Evolutionary conservation across 2,888 invertebrate genomes (phyloP).

Genomic region (Octodonta nipae): DNA sequence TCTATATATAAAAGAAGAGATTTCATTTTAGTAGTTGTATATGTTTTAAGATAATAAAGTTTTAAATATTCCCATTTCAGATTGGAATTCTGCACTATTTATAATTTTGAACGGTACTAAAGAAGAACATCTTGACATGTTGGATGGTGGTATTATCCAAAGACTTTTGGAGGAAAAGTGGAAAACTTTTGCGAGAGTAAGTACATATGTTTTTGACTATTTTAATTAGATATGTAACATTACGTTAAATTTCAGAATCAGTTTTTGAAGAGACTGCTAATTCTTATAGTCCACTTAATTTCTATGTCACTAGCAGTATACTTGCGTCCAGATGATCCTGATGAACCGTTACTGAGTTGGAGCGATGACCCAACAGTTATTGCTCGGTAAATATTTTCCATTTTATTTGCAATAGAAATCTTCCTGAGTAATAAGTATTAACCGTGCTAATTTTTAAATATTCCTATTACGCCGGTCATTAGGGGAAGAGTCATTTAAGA

Average conservation of each 20-base stretch:
- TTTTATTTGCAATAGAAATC: too few relatives aligned
- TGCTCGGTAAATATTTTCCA: conserved; percentile 32
- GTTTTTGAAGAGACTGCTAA: conserved; percentile 79
- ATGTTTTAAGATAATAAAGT: too few relatives aligned
- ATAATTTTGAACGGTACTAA: conserved; percentile 95
- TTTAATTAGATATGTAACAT: too few relatives aligned
- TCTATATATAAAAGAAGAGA: too few relatives aligned
- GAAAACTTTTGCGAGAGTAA: conserved; percentile 93
- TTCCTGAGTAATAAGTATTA: too few relatives aligned
- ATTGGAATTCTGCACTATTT: conserved; percentile 96
- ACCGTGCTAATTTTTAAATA: too few relatives aligned
- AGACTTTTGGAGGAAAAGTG: conserved; percentile 94
- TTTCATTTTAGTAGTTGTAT: too few relatives aligned
- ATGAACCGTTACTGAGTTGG: conserved; percentile 41
- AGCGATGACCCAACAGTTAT: conserved; percentile 41
- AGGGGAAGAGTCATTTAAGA: too few relatives aligned
- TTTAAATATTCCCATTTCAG: conserved; percentile 47
- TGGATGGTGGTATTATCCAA: conserved; percentile 96
- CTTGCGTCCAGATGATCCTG: conserved; percentile 60
- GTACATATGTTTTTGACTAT: conserved; percentile 13
- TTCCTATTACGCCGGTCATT: too few relatives aligned
- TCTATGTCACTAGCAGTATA: conserved; percentile 84
- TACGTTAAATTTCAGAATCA: conserved; percentile 55
- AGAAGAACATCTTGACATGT: conserved; percentile 95
- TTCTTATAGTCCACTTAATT: conserved; percentile 75